Evolutionary conservation across 37 sponge, comb jelly and placozoan genomes (phyloP), one percentile per base, ranked within the genome.

Genomic region (Aplysina aerophoba): DNA sequence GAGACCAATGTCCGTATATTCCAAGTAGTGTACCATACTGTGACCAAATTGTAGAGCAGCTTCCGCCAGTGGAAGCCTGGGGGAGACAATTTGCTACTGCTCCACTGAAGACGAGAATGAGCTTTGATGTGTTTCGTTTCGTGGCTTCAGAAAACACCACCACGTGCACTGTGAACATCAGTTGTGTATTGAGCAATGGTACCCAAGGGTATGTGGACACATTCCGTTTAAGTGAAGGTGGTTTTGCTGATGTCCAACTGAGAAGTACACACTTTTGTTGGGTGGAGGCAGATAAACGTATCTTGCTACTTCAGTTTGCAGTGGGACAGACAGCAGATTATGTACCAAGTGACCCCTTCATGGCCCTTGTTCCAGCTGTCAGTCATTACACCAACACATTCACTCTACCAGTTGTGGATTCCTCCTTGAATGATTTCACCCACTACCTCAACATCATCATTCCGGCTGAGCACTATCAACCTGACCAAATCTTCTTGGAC

Each of bases 41-140:
- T 88, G 93, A 92, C 57, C 72, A 65, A 30, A 5, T 88, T 8
- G 77, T 82, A 53, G 89, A 92, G 50, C 89, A 88, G 73, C 24
- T 92, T 33, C 89, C 89, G 0, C 89, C 89, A 53, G 89, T 87
- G 60, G 65, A 60, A 2, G 83, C 80, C 15, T 92, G 93, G 93
- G 93, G 93, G 25, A 86, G 27, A 15, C 11, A 17, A n/a, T 88
- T 89, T 55, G 54, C 89, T 8, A 61, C 73, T 38, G 89, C 81
- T 21, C 83, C 93, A 17, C 58, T 89, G 21, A 5, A 22, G 14
- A 79, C 61, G 25, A 78, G 89, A 36, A 17, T 21, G 6, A 27
- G 59, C 34, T 79, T 53, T 25, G 89, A 88, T 22, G 21, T 75
- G 21, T 80, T 73, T 68, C 33, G 77, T 8, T 37, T 92, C 12